Base-by-base conservation (phyloP, 2,888 invertebrate genomes). In the Trachelus stipa region DNA sequence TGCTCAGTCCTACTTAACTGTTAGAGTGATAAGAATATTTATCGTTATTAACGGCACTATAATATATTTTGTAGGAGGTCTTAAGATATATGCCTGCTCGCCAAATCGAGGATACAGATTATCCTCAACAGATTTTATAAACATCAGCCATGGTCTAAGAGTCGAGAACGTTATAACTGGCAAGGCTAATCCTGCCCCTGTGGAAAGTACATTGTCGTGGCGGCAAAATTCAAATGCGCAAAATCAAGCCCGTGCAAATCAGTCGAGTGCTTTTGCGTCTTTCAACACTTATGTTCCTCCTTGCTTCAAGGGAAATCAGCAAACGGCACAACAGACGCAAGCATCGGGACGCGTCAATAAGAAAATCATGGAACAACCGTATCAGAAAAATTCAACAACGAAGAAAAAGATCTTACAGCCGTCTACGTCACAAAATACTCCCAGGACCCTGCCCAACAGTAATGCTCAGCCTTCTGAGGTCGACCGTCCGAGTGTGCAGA, bases 131-230 rank as follows among this genome's bases (percentile, higher is more conserved):
- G 92, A 94, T 33, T 92, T 95, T 79, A 93, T 95, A 77, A 95
- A 95, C 88, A 89, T 95, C 23, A 93, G 93, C 3, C 92, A 94
- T 85, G 95, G 95, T 0, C 87, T 92, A 56, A 88, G 94, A 80
- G 82, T 89, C 23, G 90, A 91, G 76, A 87, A 88, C 68, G 83
- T 88, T 76, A 91, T 90, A 80, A 88, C 88, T n/a, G 90, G 89
- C 40, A 87, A 84, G 77, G 83, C 85, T 73, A 87, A 87, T 84
- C 79, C 73, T 71, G 69, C 40, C 34, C 30, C 73, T 68, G 31
- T 40, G n/a, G 80, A 81, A 56, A 73, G 30, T 34, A 15, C 74
- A 33, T 76, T 79, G 2, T 73, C 80, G 1, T 79, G 77, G 78
- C 81, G 79, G 56, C 79, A 76, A 73, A 11, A 77, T 11, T 73